phyloP scores from a whole-genome alignment of 2,888 invertebrate species.

The Latrodectus hesperus region DNA sequence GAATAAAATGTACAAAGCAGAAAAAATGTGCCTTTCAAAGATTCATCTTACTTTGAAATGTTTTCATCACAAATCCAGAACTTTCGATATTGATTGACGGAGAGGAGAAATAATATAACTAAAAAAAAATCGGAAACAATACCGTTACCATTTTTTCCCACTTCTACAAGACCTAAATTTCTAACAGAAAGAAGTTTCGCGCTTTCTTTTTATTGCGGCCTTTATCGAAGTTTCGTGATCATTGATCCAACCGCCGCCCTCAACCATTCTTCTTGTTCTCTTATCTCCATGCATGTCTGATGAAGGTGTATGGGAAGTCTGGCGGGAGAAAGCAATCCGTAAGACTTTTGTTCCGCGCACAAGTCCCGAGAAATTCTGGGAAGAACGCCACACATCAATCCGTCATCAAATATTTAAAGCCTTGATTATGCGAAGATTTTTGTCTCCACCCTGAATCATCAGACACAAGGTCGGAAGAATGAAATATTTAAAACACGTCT shows the following conservation, averaged over 20 bases:
- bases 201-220: background rate
- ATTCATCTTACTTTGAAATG: too few relatives aligned
- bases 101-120: too few relatives aligned
- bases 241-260: background rate
- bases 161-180: slow-evolving; percentile 14
- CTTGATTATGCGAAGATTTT: slow-evolving; percentile 44
- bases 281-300: slow-evolving; percentile 42
- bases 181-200: background rate
- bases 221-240: slow-evolving; percentile 7
- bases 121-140: too few relatives aligned
- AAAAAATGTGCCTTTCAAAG: too few relatives aligned
- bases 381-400: slow-evolving; percentile 9
- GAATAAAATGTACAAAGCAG: too few relatives aligned
- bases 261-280: background rate
- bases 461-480: background rate
- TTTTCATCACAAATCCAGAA: too few relatives aligned
- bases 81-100: too few relatives aligned
- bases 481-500: too few relatives aligned
- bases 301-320: slow-evolving; percentile 27
- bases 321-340: slow-evolving; percentile 12
- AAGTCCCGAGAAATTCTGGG: slow-evolving; percentile 25
- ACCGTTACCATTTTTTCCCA: background rate
- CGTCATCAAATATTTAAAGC: slow-evolving; percentile 61
- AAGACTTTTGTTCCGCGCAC: slow-evolving; percentile 22
- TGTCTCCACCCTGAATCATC: slow-evolving; percentile 6